A percentile compares a stretch with the other conserved stretches of the same genome.
Conservation (phyloP, 2,113 vertebrate genomes). For the Colius striatus region DNA sequence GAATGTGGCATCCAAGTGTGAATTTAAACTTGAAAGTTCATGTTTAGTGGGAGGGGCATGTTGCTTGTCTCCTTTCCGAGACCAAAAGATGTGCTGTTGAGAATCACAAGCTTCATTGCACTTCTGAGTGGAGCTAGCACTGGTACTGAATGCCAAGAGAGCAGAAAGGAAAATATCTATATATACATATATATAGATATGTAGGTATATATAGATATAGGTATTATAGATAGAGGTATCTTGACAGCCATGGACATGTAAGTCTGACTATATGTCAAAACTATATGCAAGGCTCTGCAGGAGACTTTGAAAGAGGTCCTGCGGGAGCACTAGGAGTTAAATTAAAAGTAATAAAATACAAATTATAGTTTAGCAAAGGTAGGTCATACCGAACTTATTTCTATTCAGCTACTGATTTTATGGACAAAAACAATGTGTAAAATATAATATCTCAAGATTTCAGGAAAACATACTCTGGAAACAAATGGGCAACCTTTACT, state of each 20-base stretch:
- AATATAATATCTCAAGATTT: neutral
- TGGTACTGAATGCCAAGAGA: neutral
- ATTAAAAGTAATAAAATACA: neutral
- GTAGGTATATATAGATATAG: neutral
- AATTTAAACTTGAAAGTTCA: neutral
- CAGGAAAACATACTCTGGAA: neutral
- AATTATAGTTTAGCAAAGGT: neutral
- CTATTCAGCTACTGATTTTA: neutral
- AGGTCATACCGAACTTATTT: neutral
- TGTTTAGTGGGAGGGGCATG: neutral
- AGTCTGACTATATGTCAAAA: neutral
- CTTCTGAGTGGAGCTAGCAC: neutral
- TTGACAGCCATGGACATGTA: neutral
- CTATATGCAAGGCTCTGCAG: neutral
- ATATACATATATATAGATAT: neutral
- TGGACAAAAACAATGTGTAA: neutral
- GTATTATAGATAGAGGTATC: neutral
- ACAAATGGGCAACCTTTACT: neutral
- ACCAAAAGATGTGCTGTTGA: neutral
- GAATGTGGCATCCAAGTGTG: neutral
- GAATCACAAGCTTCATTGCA: neutral
- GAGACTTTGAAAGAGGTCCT: neutral
- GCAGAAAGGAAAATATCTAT: neutral
- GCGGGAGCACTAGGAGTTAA: neutral
- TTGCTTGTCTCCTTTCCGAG: neutral